Evolutionary conservation across 2,797 vertebrate species (phyloP).

Genomic region (Enteromius viviparus): DNA sequence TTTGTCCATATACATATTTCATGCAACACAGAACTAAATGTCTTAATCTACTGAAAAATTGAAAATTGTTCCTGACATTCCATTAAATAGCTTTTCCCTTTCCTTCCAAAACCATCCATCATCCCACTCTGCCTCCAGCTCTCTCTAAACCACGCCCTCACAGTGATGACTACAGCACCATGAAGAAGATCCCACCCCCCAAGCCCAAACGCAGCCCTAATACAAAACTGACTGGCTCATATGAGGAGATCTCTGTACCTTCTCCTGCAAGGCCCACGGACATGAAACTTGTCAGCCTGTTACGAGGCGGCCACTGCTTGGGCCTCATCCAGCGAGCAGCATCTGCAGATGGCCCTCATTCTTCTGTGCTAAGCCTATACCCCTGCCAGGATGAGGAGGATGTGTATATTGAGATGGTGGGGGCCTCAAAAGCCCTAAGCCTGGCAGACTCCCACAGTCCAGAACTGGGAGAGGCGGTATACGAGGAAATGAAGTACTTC

Average conservation of each 20-base stretch:
- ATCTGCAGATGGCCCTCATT: conserved; percentile 78
- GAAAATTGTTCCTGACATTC: background rate
- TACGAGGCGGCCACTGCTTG: conserved; percentile 73
- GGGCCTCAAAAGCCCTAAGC: conserved; percentile 77
- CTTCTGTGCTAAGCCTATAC: conserved; percentile 73
- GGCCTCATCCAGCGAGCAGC: conserved; percentile 76
- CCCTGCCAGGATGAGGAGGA: conserved; percentile 84
- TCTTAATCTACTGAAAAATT: conserved; percentile 1
- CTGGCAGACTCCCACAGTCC: conserved; percentile 81
- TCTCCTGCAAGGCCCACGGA: conserved; percentile 79
- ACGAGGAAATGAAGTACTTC: conserved; percentile 98
- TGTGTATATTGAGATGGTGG: conserved; percentile 95
- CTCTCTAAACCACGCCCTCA: conserved; percentile 90
- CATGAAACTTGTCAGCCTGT: conserved; percentile 77
- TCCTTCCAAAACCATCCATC: conserved; percentile 13
- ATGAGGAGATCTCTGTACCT: conserved; percentile 87
- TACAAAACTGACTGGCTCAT: conserved; percentile 93
- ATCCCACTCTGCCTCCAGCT: conserved; percentile 69
- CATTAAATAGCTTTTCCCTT: background rate
- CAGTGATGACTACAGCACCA: conserved; percentile 95
- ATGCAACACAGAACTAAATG: background rate
- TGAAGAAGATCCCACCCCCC: conserved; percentile 95
- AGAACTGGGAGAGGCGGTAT: conserved; percentile 89
- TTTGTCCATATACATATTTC: background rate
- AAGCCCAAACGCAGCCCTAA: conserved; percentile 96